These are phyloP conservation scores for Bos taurus DNA, from an alignment of 2,113 vertebrate genomes.

Conservation along the genomic window DNA sequence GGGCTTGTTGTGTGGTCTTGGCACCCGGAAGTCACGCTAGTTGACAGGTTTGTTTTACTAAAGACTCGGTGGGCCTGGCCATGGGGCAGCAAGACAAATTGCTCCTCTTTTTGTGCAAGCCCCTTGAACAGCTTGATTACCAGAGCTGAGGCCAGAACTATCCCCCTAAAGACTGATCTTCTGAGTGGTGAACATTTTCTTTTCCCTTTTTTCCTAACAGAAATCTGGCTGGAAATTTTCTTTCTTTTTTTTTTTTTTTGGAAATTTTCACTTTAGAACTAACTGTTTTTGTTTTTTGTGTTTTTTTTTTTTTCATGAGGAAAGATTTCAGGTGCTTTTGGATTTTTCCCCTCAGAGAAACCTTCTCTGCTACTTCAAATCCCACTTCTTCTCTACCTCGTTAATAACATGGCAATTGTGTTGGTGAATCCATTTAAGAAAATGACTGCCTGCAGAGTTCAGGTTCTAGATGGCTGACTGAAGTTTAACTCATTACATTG, in stretches of 20 bases:
- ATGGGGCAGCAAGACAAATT: not conserved
- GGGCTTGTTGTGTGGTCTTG: not conserved
- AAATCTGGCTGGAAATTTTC: not conserved
- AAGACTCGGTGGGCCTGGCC: not conserved
- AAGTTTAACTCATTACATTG: not conserved
- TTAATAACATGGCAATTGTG: not conserved
- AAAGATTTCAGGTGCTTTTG: not conserved
- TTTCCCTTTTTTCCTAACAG: not conserved
- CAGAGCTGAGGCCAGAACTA: no score
- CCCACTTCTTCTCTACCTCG: not conserved
- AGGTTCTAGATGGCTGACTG: not conserved
- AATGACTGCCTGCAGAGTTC: not conserved
- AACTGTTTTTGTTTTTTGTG: not conserved
- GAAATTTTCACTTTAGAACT: not conserved
- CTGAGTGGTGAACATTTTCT: not conserved
- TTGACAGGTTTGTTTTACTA: not conserved
- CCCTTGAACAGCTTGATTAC: not conserved
- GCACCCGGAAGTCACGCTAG: not conserved
- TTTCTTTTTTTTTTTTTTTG: not conserved
- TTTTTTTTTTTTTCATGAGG: not conserved
- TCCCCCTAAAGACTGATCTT: not conserved
- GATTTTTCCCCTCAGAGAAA: not conserved
- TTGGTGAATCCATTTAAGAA: not conserved
- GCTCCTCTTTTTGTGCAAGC: not conserved
- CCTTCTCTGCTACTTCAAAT: not conserved